phyloP scores from a whole-genome alignment of 2,113 vertebrate genomes.

The Python bivittatus region DNA sequence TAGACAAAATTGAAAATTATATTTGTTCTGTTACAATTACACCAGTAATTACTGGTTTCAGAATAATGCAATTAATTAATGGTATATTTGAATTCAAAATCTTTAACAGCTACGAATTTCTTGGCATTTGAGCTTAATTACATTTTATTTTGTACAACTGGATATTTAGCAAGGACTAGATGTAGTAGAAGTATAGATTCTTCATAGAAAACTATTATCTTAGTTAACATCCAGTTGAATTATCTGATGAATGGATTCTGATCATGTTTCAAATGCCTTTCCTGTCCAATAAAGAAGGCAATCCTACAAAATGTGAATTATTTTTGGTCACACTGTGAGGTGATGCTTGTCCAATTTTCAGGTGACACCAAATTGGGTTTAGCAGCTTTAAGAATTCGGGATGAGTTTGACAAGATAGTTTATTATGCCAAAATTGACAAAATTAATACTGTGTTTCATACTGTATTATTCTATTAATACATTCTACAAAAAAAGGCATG shows the following conservation, averaged over 20 bases:
- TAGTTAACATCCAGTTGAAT: background rate
- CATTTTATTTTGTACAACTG: background rate
- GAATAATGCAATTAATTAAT: background rate
- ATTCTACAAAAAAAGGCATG: background rate
- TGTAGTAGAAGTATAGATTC: background rate
- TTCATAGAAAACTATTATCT: background rate
- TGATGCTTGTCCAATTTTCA: background rate
- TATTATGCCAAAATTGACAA: background rate
- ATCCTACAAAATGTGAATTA: background rate
- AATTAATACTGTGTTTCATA: background rate
- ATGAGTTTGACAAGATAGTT: background rate
- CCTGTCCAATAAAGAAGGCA: background rate
- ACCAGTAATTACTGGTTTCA: background rate
- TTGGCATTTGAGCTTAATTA: slow-evolving; percentile 38
- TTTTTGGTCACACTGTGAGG: background rate
- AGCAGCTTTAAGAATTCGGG: background rate
- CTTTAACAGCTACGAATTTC: slow-evolving; percentile 16
- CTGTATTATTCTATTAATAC: background rate
- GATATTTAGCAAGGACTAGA: background rate
- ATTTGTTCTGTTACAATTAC: background rate
- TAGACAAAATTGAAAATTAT: background rate
- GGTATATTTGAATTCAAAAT: background rate
- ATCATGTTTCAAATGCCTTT: background rate
- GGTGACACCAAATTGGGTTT: background rate
- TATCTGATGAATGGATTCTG: background rate